Base-by-base conservation (phyloP, 2,113 vertebrate species). In the Onychorhynchus coronatus region DNA sequence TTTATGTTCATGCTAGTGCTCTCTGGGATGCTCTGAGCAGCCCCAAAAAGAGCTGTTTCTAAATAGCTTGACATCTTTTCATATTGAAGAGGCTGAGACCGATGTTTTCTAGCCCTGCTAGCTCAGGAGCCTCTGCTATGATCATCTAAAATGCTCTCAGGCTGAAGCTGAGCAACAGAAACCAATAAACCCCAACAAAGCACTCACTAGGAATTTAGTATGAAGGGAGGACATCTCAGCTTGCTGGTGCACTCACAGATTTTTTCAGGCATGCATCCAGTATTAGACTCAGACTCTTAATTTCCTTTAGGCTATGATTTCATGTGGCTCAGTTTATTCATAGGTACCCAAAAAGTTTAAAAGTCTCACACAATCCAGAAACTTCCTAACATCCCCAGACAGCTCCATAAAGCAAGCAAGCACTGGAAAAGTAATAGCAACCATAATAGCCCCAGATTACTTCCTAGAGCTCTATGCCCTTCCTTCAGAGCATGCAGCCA, bases 241-340 rank as follows among this genome's bases (percentile, higher is more conserved):
- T 88, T 90, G 55, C 67, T 85, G 41, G 33, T 74, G 68, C 35
- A 76, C 66, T 92, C 33, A 27, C 13, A 84, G 56, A 68, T 93
- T 75, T 96, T 91, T 95, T 88, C 92, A 96, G 92, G 77, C 88
- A 81, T 73, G 28, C 31, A 79, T 89, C 49, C 83, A 93, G 49
- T 65, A 46, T 72, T 87, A 93, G 85, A 81, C 61, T 84, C 88
- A 91, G 93, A 90, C 73, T 94, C 65, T 46, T 96, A 89, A 94
- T 96, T 96, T 96, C 91, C 93, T 96, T 84, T 87, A 73, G 80
- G 77, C 83, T 89, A 53, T 89, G 70, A 87, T 91, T 94, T 92
- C 77, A 82, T 47, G 49, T 68, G 73, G 55, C 70, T 96, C 47
- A 47, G 37, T 89, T 92, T 93, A 85, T 89, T 91, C 86, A 76